Percentiles rank a stretch among this genome's conserved stretches.
Evolutionary conservation across 2,113 vertebrate genomes (phyloP).

Genomic region (Takifugu flavidus): DNA sequence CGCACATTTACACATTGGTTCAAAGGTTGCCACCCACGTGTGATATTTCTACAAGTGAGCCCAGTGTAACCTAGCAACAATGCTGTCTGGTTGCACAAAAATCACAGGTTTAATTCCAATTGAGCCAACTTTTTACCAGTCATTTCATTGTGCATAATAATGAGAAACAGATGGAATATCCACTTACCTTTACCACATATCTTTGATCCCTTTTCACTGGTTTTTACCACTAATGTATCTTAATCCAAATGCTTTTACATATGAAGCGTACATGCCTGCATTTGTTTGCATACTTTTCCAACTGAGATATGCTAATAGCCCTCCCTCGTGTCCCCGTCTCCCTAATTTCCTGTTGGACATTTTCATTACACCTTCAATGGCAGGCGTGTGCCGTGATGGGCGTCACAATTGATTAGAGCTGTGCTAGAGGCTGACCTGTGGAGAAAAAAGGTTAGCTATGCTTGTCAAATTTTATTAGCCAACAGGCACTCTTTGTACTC

Average conservation of each 20-base stretch:
- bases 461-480: constrained; percentile 73
- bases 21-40: constrained; percentile 31
- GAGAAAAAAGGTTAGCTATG: constrained; percentile 69
- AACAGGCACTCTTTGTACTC: constrained; percentile 48
- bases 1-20: constrained; percentile 7
- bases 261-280: too few species aligned
- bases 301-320: constrained; percentile 4
- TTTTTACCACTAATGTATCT: background rate
- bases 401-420: constrained; percentile 70
- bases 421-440: constrained; percentile 64
- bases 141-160: background rate
- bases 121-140: constrained; percentile 1
- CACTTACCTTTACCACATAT: too few species aligned
- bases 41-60: constrained; percentile 27
- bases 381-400: constrained; percentile 65
- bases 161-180: background rate
- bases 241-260: constrained; percentile 13
- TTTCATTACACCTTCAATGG: constrained; percentile 69
- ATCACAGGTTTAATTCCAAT: constrained; percentile 13
- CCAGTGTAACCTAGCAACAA: constrained; percentile 62
- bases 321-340: constrained; percentile 28
- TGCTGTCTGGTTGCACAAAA: constrained; percentile 28
- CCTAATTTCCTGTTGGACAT: constrained; percentile 66
- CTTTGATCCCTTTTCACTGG: background rate
- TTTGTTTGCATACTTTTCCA: constrained; percentile 24